These are phyloP conservation scores for Percopsis omiscomaycus DNA, from an alignment of 2,797 vertebrate genomes.

Conservation along the genomic window DNA sequence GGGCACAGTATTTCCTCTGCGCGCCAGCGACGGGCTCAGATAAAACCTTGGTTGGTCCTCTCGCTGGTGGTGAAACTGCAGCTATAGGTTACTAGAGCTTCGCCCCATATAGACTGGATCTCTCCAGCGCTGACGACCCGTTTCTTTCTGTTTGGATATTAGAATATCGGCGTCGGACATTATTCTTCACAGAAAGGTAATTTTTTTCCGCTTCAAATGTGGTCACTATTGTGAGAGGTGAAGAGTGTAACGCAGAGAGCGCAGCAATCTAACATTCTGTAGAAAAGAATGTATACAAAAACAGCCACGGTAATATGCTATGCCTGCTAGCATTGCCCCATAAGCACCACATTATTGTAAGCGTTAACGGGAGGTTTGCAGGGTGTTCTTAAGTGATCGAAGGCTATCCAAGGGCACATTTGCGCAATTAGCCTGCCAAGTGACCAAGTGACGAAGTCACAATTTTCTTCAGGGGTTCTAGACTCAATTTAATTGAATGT, in stretches of 20 bases:
- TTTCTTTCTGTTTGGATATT: constrained; percentile 63
- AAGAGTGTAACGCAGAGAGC: no score
- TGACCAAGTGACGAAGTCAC: no score
- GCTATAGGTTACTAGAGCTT: constrained; percentile 8
- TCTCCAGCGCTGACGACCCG: constrained; percentile 10
- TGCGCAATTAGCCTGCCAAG: no score
- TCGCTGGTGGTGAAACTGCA: constrained; percentile 31
- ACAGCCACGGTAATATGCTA: no score
- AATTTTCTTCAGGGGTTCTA: no score
- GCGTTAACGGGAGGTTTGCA: neutral
- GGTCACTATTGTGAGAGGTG: no score
- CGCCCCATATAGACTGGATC: constrained; percentile 16
- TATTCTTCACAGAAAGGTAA: constrained; percentile 62
- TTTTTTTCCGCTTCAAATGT: neutral
- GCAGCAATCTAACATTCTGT: no score
- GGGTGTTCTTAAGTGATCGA: constrained; percentile 1
- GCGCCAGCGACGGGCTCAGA: constrained; percentile 60
- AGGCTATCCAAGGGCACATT: neutral
- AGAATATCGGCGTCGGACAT: constrained; percentile 30
- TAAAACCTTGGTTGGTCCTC: constrained; percentile 66
- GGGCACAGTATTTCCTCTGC: constrained; percentile 41
- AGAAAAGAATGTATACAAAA: no score
- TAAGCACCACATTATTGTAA: no score
- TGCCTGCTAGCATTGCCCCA: no score
- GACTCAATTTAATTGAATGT: no score